A percentile compares a stretch with the other conserved stretches of the same genome.
phyloP scores from a whole-genome alignment of 1,140 invertebrate species.

The Centruroides sculpturatus region DNA sequence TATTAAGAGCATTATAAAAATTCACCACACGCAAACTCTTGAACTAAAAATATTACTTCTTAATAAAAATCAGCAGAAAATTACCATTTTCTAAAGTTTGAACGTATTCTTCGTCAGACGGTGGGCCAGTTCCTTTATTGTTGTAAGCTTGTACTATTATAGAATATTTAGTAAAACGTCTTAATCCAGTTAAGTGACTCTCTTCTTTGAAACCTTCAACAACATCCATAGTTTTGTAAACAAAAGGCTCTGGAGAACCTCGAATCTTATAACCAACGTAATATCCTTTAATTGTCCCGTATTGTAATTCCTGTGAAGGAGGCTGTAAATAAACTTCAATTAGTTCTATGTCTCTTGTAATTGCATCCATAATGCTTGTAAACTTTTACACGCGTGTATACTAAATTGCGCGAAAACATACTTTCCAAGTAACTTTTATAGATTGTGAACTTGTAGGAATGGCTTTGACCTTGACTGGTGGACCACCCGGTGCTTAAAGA shows the following conservation, averaged over 20 bases:
- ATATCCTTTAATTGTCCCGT: slow-evolving; percentile 33
- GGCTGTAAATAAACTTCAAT: slow-evolving; percentile 25
- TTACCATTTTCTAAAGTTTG: slow-evolving; percentile 15
- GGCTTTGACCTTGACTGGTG: slow-evolving; percentile 28
- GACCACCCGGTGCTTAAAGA: slow-evolving; percentile 27
- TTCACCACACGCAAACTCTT: too few species aligned
- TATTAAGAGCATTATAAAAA: too few species aligned
- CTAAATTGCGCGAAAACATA: slow-evolving; percentile 13
- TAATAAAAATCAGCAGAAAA: too few species aligned
- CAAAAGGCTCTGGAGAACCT: slow-evolving; percentile 10
- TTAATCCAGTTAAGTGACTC: slow-evolving; percentile 12
- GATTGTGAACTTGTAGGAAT: slow-evolving; percentile 31
- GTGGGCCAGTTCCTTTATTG: slow-evolving; percentile 44
- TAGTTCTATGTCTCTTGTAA: neutral
- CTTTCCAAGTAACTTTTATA: slow-evolving; percentile 31
- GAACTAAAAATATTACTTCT: too few species aligned
- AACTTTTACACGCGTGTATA: too few species aligned
- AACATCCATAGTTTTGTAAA: slow-evolving; percentile 24
- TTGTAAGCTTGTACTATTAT: slow-evolving; percentile 73
- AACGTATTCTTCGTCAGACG: slow-evolving; percentile 12
- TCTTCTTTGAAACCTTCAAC: slow-evolving; percentile 14
- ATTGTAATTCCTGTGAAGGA: slow-evolving; percentile 20
- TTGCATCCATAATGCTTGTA: neutral
- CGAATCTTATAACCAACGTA: slow-evolving; percentile 21
- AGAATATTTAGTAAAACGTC: slow-evolving; percentile 15